Conservation (phyloP, 2,797 vertebrate genomes). For the Spatula clypeata region DNA sequence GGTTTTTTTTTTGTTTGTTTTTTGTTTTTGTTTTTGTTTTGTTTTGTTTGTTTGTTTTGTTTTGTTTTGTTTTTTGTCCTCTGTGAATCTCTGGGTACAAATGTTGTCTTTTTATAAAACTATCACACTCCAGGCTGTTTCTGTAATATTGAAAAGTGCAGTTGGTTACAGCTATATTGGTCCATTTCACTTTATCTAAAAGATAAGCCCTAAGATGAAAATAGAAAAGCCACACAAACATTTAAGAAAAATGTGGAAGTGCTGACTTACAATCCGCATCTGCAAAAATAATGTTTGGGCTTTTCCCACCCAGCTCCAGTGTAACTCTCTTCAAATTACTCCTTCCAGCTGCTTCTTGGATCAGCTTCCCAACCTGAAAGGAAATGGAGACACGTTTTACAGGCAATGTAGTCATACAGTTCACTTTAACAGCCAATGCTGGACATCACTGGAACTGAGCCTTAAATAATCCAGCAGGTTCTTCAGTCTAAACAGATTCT, state of each 20-base stretch:
- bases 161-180: neutral
- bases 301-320: slow-evolving; percentile 98
- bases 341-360: slow-evolving; percentile 98
- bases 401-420: slow-evolving; percentile 58
- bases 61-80: neutral
- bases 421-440: slow-evolving; percentile 68
- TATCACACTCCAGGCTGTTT: neutral
- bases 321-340: slow-evolving; percentile 99
- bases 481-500: slow-evolving; percentile 73
- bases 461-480: slow-evolving; percentile 82
- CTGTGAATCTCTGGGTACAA: neutral
- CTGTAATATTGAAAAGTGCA: neutral
- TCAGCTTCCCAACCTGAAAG: slow-evolving; percentile 95
- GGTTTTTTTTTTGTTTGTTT: neutral
- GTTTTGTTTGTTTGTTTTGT: neutral
- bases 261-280: slow-evolving; percentile 96
- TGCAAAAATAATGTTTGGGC: slow-evolving; percentile 99
- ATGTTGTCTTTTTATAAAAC: neutral
- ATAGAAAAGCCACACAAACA: neutral
- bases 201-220: neutral
- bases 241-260: neutral
- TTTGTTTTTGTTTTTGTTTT: neutral
- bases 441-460: slow-evolving; percentile 78
- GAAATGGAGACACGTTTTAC: slow-evolving; percentile 78
- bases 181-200: neutral